These are phyloP conservation scores for Scyliorhinus canicula DNA, from an alignment of 2,797 vertebrate species.

Conservation along the genomic window DNA sequence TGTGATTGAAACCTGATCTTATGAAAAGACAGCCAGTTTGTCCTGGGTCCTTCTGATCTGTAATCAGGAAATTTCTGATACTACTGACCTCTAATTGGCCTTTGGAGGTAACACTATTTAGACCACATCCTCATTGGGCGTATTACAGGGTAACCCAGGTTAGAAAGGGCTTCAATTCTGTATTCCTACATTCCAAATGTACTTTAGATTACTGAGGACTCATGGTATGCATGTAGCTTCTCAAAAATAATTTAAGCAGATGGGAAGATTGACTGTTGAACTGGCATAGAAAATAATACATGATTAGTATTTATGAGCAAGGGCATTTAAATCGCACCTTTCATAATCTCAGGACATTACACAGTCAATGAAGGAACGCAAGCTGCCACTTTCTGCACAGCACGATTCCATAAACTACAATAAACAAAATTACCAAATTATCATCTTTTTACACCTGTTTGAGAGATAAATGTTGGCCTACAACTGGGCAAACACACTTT, in stretches of 20 bases:
- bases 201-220: neutral
- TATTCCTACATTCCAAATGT: neutral
- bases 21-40: neutral
- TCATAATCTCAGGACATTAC: neutral
- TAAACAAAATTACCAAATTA: neutral
- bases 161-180: neutral
- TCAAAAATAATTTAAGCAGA: neutral
- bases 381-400: neutral
- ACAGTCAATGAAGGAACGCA: neutral
- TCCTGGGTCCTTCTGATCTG: neutral
- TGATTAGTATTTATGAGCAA: neutral
- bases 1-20: neutral
- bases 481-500: neutral
- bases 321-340: neutral
- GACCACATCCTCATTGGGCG: neutral
- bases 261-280: neutral
- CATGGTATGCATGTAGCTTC: neutral
- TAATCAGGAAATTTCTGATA: neutral
- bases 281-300: neutral
- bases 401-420: neutral
- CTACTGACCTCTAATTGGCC: neutral
- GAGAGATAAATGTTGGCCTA: neutral
- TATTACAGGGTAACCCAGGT: neutral
- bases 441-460: neutral
- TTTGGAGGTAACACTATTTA: neutral